Evolutionary conservation across 2,888 invertebrate genomes (phyloP).

Genomic region (Morinoia aosen): DNA sequence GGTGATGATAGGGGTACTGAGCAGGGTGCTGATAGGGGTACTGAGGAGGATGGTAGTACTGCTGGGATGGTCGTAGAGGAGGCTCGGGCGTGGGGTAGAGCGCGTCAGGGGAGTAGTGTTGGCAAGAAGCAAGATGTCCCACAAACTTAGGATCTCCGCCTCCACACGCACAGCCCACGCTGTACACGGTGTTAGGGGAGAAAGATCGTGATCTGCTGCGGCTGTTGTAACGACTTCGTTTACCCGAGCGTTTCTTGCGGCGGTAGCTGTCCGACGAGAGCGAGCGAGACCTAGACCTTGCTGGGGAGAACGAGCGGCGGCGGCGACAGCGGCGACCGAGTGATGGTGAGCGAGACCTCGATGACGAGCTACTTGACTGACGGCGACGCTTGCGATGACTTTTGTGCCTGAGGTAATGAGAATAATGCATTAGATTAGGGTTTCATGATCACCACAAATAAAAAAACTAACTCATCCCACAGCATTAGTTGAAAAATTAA

Average conservation of each 20-base stretch:
- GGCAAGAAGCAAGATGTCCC: constrained; percentile 10
- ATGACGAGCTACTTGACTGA: neutral
- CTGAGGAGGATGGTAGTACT: neutral
- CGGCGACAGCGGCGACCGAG: neutral
- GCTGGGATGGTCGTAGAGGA: neutral
- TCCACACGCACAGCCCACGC: constrained; percentile 24
- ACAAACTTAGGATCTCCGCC: constrained; percentile 12
- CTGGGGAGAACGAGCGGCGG: neutral
- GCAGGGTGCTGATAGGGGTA: neutral
- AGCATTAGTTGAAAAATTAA: too few species aligned
- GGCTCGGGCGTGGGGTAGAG: neutral
- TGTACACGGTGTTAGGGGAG: constrained; percentile 40
- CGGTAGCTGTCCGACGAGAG: neutral
- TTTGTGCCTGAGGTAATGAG: neutral
- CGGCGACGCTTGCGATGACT: neutral
- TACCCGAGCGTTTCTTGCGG: neutral
- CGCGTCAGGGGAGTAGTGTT: neutral
- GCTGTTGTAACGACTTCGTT: neutral
- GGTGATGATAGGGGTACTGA: neutral
- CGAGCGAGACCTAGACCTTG: neutral
- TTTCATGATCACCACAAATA: neutral
- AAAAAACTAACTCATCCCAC: too few species aligned
- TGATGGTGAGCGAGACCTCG: neutral
- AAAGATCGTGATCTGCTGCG: constrained; percentile 20
- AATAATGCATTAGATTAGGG: neutral